These are phyloP conservation scores for Dicranocentrus wangi DNA, from an alignment of 2,888 invertebrate genomes.

Conservation along the genomic window DNA sequence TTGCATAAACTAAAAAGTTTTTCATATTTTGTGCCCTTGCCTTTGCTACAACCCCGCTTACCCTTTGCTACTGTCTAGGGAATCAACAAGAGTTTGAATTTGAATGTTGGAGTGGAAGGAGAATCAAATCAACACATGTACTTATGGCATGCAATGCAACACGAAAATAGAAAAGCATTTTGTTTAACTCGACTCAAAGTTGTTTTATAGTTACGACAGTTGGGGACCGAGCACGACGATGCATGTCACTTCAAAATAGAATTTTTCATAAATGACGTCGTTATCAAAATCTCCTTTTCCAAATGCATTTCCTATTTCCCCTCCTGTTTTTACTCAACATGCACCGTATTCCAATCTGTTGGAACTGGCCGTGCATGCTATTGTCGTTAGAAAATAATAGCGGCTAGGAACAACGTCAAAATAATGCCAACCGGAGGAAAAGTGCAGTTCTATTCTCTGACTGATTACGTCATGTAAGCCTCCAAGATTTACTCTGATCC, in stretches of 20 bases:
- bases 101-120: not conserved
- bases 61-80: conserved; percentile 44
- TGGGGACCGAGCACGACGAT: too few species aligned
- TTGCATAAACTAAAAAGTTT: conserved; percentile 46
- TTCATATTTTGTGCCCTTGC: conserved; percentile 48
- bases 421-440: conserved; percentile 20
- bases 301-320: conserved; percentile 43
- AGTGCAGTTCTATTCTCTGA: conserved; percentile 27
- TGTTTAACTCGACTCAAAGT: not conserved
- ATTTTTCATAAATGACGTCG: conserved; percentile 54
- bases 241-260: conserved; percentile 24
- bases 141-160: not conserved
- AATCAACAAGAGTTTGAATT: conserved; percentile 39
- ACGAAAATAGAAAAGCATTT: not conserved
- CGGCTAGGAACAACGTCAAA: conserved; percentile 34
- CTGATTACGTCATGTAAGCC: conserved; percentile 39
- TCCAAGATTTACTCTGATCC: conserved; percentile 24
- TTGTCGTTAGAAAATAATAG: conserved; percentile 37
- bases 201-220: too few species aligned
- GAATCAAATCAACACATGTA: conserved; percentile 10
- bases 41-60: conserved; percentile 44
- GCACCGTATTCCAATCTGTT: too few species aligned
- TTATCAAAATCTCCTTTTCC: conserved; percentile 46
- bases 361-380: too few species aligned
- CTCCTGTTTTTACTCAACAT: not conserved